Base-by-base conservation (phyloP, 2,113 vertebrate genomes). In the Ploceus nigricollis region DNA sequence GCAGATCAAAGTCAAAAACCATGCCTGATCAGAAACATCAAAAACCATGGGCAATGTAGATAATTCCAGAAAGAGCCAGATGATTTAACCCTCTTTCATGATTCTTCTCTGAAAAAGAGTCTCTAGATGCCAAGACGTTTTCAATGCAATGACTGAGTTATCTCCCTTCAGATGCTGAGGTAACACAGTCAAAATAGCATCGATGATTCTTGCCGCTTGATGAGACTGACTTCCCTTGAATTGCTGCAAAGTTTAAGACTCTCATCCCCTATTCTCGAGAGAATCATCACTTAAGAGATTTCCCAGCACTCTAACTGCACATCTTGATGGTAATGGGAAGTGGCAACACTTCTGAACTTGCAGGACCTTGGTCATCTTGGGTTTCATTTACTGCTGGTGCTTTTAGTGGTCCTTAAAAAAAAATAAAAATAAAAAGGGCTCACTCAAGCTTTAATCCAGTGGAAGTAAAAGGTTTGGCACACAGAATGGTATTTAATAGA, bases 391-490 rank as follows among this genome's bases (percentile, higher is more conserved):
- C 39, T 84, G 77, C 33, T 84, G 39, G 92, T 13, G 22, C 39
- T 75, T 94, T 94, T 90, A 96, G 30, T 4, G 2, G 10, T 86
- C 90, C 81, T 91, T 37, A 83, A 54, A 42, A 56, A 51, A 69
- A 93, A 66, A 84, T 23, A 79, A 22, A 7, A 4, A 33, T 11
- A 61, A 57, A 94, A 93, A 51, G 1, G 10, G 2, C 58, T 91
- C 31, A 28, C 5, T 97, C 15, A 22, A 60, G 66, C 71, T 93
- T 96, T 86, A 94, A 89, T 95, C 83, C 22, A 89, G 84, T 60
- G 15, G 68, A 96, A 95, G 91, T 94, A 81, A 82, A 90, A 96
- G 39, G 39, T 76, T 95, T 96, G 94, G 73, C 81, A 85, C 57
- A 71, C 71, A 64, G 72, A 94, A 72, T 81, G 42, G 76, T 54